phyloP scores from a whole-genome alignment of 2,797 vertebrate species.

The Cyclopterus lumpus region DNA sequence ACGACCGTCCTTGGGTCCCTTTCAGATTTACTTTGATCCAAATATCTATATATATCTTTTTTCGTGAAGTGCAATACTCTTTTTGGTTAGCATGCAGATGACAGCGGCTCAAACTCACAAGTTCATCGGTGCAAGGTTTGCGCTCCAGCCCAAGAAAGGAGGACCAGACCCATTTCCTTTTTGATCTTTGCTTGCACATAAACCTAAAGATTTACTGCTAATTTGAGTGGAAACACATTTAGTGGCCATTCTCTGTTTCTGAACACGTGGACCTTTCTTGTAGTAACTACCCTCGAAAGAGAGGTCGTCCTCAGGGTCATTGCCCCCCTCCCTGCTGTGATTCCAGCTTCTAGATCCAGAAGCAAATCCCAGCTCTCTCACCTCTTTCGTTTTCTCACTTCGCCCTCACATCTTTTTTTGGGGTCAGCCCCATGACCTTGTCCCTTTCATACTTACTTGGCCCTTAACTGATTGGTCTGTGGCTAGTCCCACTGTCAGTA shows the following conservation, averaged over 20 bases:
- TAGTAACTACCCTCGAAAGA: slow-evolving; percentile 52
- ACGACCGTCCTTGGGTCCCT: not conserved
- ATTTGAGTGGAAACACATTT: slow-evolving; percentile 59
- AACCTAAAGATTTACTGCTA: slow-evolving; percentile 61
- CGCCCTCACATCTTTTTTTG: slow-evolving; percentile 35
- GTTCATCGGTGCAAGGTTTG: not conserved
- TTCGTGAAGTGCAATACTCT: not conserved
- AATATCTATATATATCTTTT: no score
- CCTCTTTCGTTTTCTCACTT: slow-evolving; percentile 20
- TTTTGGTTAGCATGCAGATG: not conserved
- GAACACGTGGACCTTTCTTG: slow-evolving; percentile 42
- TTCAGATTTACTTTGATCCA: not conserved
- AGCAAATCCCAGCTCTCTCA: slow-evolving; percentile 4
- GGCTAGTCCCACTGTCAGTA: slow-evolving; percentile 49
- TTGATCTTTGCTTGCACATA: slow-evolving; percentile 12
- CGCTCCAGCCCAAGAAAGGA: no score
- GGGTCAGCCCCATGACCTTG: slow-evolving; percentile 54
- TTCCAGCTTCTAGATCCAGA: not conserved
- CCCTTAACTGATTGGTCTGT: slow-evolving; percentile 60
- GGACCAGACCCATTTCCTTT: not conserved
- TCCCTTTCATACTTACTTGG: slow-evolving; percentile 56
- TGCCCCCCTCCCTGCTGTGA: not conserved
- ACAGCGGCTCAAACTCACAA: not conserved
- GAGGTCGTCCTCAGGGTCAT: slow-evolving; percentile 45
- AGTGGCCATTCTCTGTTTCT: slow-evolving; percentile 29